phyloP scores from a whole-genome alignment of 53 echinoderm and acorn worm genomes.

The Arbacia lixula region DNA sequence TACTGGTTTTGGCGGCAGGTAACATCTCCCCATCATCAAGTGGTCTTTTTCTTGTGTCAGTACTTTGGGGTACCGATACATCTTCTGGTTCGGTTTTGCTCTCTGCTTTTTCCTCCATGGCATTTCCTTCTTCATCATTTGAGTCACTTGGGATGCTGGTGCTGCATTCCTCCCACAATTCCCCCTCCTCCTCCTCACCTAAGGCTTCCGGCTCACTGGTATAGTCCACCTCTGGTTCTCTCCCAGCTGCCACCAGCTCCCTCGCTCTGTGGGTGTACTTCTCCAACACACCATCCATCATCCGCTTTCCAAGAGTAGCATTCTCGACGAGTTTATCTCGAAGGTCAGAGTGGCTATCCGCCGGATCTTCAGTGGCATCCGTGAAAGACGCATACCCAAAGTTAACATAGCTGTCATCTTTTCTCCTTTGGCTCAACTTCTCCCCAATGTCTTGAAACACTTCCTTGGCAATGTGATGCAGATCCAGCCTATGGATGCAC shows the following conservation, averaged over 20 bases:
- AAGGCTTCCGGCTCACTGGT: constrained; percentile 21
- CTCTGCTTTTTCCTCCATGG: no score
- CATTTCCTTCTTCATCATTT: no score
- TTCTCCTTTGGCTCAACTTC: constrained; percentile 71
- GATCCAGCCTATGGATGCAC: constrained; percentile 57
- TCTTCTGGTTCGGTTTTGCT: no score
- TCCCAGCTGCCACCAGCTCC: neutral
- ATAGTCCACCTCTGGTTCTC: constrained; percentile 2
- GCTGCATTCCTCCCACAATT: no score
- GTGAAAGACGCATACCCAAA: constrained; percentile 73
- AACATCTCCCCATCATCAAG: no score
- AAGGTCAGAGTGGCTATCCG: constrained; percentile 64
- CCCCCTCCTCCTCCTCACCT: no score
- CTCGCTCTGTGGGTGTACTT: neutral
- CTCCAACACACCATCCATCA: constrained; percentile 62
- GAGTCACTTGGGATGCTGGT: no score
- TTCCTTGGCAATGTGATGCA: constrained; percentile 73
- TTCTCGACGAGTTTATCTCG: constrained; percentile 69
- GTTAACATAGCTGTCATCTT: constrained; percentile 71
- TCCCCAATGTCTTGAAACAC: constrained; percentile 82
- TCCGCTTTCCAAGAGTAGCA: constrained; percentile 55
- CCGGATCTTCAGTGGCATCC: constrained; percentile 59
- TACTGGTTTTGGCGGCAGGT: no score
- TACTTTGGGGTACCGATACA: no score
- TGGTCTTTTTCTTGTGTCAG: no score